phyloP scores from a whole-genome alignment of 2,113 vertebrate genomes.

The Cynocephalus volans region DNA sequence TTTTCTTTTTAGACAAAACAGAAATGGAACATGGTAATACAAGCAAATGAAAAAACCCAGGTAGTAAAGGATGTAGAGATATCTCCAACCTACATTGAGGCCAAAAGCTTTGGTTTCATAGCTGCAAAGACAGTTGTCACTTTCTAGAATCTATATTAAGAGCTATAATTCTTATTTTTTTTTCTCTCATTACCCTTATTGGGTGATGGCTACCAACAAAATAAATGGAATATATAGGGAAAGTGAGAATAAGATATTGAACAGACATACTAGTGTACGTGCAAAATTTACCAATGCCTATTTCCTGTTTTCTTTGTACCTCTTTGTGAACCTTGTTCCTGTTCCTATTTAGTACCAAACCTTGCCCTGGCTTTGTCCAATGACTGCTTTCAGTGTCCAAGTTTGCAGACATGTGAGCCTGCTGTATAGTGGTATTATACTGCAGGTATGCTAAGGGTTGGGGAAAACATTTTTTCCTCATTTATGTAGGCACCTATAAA shows the following conservation, averaged over 20 bases:
- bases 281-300: not conserved
- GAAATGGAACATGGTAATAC: conserved; percentile 61
- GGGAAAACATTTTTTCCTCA: not conserved
- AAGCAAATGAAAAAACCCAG: conserved; percentile 66
- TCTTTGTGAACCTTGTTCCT: not conserved
- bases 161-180: not conserved
- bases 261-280: not conserved
- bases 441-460: not conserved
- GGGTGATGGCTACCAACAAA: not conserved
- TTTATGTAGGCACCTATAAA: not conserved
- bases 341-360: conserved; percentile 3
- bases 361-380: not conserved
- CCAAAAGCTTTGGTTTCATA: not conserved
- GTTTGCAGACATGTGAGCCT: not conserved
- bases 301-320: conserved; percentile 10
- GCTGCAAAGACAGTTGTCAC: not conserved
- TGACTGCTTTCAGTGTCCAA: not conserved
- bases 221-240: not conserved
- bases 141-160: conserved; percentile 37
- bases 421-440: not conserved
- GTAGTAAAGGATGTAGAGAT: conserved; percentile 29
- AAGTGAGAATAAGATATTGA: not conserved
- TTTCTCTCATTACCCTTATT: not conserved
- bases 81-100: not conserved
- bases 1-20: conserved; percentile 76